These are phyloP conservation scores for Pandemis cinnamomeana DNA, from an alignment of 2,888 invertebrate genomes.

Conservation along the genomic window DNA sequence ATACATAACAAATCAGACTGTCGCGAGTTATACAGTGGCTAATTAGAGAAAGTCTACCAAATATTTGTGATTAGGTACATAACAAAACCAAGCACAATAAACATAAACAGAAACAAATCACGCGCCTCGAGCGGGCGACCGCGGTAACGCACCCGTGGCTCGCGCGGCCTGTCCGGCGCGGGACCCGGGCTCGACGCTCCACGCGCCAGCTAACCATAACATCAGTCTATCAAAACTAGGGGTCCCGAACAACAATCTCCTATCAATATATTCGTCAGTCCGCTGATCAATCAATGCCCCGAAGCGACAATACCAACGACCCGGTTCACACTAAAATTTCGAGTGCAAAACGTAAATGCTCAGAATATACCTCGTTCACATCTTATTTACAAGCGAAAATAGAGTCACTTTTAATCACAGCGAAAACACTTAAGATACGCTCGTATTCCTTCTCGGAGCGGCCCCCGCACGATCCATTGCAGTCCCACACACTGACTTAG, in stretches of 20 bases:
- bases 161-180: no score
- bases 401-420: slow-evolving; percentile 54
- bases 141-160: not conserved
- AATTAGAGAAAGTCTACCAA: slow-evolving; percentile 74
- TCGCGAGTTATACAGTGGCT: slow-evolving; percentile 59
- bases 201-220: slow-evolving; percentile 41
- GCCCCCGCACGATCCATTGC: not conserved
- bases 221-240: slow-evolving; percentile 33
- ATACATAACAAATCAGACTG: slow-evolving; percentile 81
- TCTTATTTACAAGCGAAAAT: slow-evolving; percentile 57
- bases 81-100: slow-evolving; percentile 78
- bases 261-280: slow-evolving; percentile 11
- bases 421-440: slow-evolving; percentile 51
- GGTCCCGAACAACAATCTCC: slow-evolving; percentile 24
- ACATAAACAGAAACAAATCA: slow-evolving; percentile 78
- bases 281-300: slow-evolving; percentile 28
- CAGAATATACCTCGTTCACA: slow-evolving; percentile 50
- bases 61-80: slow-evolving; percentile 71
- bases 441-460: slow-evolving; percentile 18
- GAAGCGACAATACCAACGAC: slow-evolving; percentile 41
- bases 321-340: slow-evolving; percentile 50
- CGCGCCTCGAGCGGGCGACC: slow-evolving; percentile 51
- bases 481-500: not conserved
- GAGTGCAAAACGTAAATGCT: slow-evolving; percentile 67
- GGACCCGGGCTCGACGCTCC: not conserved